phyloP scores from a whole-genome alignment of 2,888 invertebrate species.

The Seira sanloemensis region DNA sequence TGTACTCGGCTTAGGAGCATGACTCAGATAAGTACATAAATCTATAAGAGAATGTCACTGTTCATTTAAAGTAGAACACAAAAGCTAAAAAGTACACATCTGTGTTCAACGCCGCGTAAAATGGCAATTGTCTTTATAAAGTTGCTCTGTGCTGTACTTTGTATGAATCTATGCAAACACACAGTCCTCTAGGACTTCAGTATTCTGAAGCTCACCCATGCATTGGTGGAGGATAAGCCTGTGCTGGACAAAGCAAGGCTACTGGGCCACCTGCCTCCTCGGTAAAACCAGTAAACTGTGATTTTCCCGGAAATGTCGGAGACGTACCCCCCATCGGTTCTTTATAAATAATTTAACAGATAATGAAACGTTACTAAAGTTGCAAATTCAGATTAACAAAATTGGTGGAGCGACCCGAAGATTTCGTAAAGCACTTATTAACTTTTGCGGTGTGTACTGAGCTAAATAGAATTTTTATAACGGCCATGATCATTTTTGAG shows the following conservation, averaged over 20 bases:
- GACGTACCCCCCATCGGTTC: constrained; percentile 73
- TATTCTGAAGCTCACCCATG: constrained; percentile 79
- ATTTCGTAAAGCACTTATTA: too few relatives aligned
- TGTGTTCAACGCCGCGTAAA: too few relatives aligned
- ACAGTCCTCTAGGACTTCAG: too few relatives aligned
- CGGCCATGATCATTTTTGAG: too few relatives aligned
- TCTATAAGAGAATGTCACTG: neutral
- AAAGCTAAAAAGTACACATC: too few relatives aligned
- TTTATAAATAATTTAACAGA: constrained; percentile 54
- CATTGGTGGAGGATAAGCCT: constrained; percentile 83
- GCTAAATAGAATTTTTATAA: neutral
- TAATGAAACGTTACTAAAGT: neutral
- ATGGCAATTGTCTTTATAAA: too few relatives aligned
- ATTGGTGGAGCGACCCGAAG: neutral
- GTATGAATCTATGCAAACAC: too few relatives aligned
- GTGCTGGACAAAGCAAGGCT: constrained; percentile 82
- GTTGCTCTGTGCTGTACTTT: too few relatives aligned
- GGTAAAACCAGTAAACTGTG: constrained; percentile 65
- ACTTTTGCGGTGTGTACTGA: too few relatives aligned
- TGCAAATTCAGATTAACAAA: constrained; percentile 3
- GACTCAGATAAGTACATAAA: too few relatives aligned
- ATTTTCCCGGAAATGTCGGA: constrained; percentile 73
- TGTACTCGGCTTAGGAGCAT: too few relatives aligned
- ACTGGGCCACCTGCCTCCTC: constrained; percentile 60
- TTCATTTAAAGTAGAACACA: too few relatives aligned